Evolutionary conservation across 2,113 vertebrate genomes (phyloP), one percentile per base, ranked within the genome.

Genomic region (Dicrurus megarhynchus): DNA sequence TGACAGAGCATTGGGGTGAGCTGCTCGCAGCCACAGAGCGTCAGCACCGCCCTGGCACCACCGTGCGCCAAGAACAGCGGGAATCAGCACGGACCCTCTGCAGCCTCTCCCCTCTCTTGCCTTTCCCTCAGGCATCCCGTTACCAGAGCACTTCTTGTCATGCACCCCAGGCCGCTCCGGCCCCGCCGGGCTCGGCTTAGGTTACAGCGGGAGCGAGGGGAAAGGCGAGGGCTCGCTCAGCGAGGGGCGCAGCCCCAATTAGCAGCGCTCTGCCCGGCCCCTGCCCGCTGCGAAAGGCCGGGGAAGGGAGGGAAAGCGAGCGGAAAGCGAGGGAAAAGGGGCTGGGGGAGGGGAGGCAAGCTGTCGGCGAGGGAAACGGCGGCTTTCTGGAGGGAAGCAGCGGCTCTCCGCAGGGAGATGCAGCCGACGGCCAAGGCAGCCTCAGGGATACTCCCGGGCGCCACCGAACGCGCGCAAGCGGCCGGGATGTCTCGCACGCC

Each of bases 221-320:
- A 85, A 90, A 82, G 86, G 92, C 33, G 20, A 30, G 4, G n/a
- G 74, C n/a, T 57, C 27, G 64, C 95, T 13, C 89, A 93, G 88
- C 22, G 56, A 95, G 96, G 96, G 91, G 79, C 96, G 92, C 92
- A 55, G 76, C 86, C 93, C 75, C 97, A 98, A 98, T 98, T 98
- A 98, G 91, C 86, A 82, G 85, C 96, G 52, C 42, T 68, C 89
- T 84, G 78, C 56, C 71, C 49, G 26, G 87, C 95, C 94, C 85
- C 90, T 59, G 30, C 90, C 84, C 3, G 39, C 85, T 55, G 87
- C 60, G 80, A 94, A 94, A 91, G 89, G 93, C 86, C 18, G 11
- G 56, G 42, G 32, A 86, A 95, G 56, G 78, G 96, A 97, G 96
- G 92, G 97, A 98, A 98, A 97, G 39, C 2, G 7, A 19, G 41